Conservation (phyloP, 2,888 invertebrate species). For the Pteria penguin region DNA sequence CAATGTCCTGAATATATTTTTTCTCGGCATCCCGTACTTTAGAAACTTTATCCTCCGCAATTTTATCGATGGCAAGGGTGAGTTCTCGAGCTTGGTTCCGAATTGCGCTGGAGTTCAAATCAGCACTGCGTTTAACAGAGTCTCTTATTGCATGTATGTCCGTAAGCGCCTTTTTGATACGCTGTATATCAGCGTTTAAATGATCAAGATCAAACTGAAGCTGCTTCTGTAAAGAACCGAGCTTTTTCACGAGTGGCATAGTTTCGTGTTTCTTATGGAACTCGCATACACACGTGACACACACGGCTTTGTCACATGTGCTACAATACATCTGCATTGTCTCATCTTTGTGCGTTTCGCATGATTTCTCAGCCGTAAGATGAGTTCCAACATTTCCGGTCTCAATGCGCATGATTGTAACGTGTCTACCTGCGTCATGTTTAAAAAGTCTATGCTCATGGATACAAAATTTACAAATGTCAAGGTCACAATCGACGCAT, state of each 20-base stretch:
- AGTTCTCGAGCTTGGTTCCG: conserved; percentile 54
- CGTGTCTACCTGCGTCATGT: conserved; percentile 54
- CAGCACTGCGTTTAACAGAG: conserved; percentile 48
- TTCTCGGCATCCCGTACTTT: conserved; percentile 53
- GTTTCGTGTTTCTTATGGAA: conserved; percentile 66
- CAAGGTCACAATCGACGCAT: conserved; percentile 72
- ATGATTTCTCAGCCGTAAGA: conserved; percentile 57
- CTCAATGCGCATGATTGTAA: conserved; percentile 69
- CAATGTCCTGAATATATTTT: conserved; percentile 49
- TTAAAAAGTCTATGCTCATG: conserved; percentile 69
- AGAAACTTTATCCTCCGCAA: conserved; percentile 52
- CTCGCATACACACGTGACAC: conserved; percentile 68
- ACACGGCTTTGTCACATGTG: conserved; percentile 65
- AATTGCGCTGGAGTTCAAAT: conserved; percentile 51
- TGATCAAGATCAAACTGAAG: conserved; percentile 65
- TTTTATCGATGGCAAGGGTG: conserved; percentile 50
- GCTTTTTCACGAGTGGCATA: conserved; percentile 62
- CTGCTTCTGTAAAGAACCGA: conserved; percentile 55
- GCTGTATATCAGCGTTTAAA: conserved; percentile 52
- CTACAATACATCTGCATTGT: conserved; percentile 66
- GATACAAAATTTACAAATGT: conserved; percentile 72
- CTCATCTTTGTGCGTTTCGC: conserved; percentile 62
- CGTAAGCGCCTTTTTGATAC: conserved; percentile 44
- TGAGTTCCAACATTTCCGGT: conserved; percentile 53
- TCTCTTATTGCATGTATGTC: conserved; percentile 55